Conservation (phyloP, 2,113 vertebrate genomes). For the Asarcornis scutulata region DNA sequence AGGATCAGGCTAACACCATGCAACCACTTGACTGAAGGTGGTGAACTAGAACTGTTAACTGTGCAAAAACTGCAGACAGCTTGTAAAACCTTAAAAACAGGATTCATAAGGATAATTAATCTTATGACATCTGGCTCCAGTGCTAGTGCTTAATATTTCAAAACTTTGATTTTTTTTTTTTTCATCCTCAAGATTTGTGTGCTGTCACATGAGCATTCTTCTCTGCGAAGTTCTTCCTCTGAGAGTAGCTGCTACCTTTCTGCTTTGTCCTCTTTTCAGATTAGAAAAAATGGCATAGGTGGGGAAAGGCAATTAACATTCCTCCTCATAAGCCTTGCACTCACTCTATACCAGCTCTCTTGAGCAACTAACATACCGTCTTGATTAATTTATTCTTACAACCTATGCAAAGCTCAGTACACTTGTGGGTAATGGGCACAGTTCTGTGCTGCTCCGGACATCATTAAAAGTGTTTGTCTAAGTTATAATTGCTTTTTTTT, state of each 20-base stretch:
- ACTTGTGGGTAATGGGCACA: background rate
- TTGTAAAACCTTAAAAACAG: background rate
- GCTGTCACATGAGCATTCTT: background rate
- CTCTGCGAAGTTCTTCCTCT: background rate
- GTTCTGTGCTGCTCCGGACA: background rate
- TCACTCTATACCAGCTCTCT: background rate
- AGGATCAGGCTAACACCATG: background rate
- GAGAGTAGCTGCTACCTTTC: background rate
- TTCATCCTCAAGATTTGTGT: background rate
- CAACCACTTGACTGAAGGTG: background rate
- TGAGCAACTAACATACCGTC: background rate
- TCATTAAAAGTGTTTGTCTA: background rate
- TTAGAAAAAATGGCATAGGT: background rate
- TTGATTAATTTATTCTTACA: background rate
- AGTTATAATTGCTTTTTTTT: background rate
- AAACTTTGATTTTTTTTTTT: background rate
- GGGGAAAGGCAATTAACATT: background rate
- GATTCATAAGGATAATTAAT: constrained; percentile 14
- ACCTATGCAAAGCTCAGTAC: background rate
- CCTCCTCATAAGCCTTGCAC: background rate
- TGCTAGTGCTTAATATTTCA: background rate
- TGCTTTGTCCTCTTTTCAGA: background rate
- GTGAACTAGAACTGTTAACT: background rate
- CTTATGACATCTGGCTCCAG: background rate
- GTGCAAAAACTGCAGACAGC: background rate